A percentile compares a stretch with the other conserved stretches of the same genome.
Conservation (phyloP, 1,140 invertebrate species). For the Idris sp. region DNA sequence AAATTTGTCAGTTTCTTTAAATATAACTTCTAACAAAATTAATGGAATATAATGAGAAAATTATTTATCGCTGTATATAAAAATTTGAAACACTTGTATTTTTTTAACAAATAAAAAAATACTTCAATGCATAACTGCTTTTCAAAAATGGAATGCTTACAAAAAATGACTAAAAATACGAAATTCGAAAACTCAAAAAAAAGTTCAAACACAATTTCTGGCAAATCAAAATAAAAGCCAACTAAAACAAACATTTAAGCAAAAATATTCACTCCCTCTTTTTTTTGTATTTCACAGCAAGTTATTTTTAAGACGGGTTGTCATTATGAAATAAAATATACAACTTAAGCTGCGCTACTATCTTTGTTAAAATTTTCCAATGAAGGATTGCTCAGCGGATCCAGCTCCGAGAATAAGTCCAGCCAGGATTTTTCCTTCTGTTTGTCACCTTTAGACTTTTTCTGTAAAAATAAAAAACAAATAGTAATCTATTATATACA, state of each 20-base stretch:
- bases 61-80: no score
- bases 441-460: conserved; percentile 68
- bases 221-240: conserved; percentile 9
- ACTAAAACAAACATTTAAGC: conserved; percentile 4
- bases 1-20: neutral
- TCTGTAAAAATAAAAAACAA: conserved; percentile 54
- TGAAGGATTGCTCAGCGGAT: conserved; percentile 89
- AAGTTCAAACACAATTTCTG: conserved; percentile 8
- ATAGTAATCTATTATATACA: no score
- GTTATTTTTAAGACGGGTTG: conserved; percentile 36
- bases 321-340: conserved; percentile 75
- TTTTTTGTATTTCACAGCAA: conserved; percentile 1
- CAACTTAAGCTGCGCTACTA: conserved; percentile 71
- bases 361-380: conserved; percentile 70
- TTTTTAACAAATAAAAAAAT: no score
- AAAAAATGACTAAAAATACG: conserved; percentile 5
- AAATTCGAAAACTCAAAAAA: conserved; percentile 4
- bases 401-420: conserved; percentile 94
- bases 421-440: conserved; percentile 83
- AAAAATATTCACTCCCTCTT: neutral
- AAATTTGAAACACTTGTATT: no score
- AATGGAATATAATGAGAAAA: conserved; percentile 19
- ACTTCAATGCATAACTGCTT: no score
- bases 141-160: no score
- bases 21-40: no score